Conservation (phyloP, 37 sponge, comb jelly and placozoan species). For the Cliona cf. orientalis region DNA sequence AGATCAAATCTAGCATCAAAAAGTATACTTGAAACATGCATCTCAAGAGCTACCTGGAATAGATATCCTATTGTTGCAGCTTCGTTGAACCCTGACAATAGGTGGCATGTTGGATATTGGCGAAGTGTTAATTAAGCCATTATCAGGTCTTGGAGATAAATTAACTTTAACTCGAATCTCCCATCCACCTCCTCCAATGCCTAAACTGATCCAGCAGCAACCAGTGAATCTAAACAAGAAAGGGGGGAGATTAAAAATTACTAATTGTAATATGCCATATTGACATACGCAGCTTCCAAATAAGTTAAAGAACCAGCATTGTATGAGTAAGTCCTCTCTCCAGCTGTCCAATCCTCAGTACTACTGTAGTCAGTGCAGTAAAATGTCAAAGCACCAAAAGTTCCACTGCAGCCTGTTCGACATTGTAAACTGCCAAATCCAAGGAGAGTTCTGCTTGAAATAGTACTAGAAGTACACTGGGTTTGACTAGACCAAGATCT, state of each 20-base stretch:
- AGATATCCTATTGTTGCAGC: neutral
- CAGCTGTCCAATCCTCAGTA: slow-evolving; percentile 7
- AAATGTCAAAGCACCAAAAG: neutral
- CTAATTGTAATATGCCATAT: too few species aligned
- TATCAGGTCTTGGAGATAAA: slow-evolving; percentile 6
- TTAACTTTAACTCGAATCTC: neutral
- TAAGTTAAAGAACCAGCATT: neutral
- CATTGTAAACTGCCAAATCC: neutral
- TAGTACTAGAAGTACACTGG: neutral
- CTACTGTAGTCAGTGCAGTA: slow-evolving; percentile 23
- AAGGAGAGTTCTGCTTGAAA: neutral
- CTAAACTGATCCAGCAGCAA: slow-evolving; percentile 5
- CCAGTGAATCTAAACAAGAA: neutral
- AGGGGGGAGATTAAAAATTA: too few species aligned
- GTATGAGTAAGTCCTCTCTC: neutral
- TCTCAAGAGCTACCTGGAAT: slow-evolving; percentile 12
- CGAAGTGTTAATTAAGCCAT: slow-evolving; percentile 10
- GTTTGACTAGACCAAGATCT: neutral
- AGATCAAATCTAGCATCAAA: neutral
- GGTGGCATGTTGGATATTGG: neutral
- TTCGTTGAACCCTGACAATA: neutral
- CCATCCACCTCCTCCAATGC: neutral
- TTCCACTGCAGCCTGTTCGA: slow-evolving; percentile 5
- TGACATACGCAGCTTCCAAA: slow-evolving; percentile 7
- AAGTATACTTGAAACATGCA: neutral